Evolutionary conservation across 2,888 invertebrate species (phyloP).

Genomic region (Platynereis dumerilii): DNA sequence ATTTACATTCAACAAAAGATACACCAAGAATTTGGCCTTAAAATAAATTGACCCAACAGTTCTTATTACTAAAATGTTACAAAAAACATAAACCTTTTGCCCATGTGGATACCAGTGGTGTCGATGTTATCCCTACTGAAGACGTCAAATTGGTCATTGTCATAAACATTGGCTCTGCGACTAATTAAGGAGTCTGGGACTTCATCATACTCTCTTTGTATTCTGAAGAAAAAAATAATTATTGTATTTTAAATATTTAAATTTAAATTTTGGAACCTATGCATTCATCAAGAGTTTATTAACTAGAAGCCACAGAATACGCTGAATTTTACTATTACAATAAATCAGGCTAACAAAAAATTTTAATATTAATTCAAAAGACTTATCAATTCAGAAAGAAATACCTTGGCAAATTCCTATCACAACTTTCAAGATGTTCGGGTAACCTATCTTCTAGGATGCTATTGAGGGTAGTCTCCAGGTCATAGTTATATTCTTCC

Average conservation of each 20-base stretch:
- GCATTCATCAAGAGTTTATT: too few relatives aligned
- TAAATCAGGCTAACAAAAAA: too few relatives aligned
- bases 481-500: constrained; percentile 77
- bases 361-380: too few relatives aligned
- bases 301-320: too few relatives aligned
- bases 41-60: too few relatives aligned
- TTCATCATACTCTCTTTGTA: neutral
- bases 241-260: too few relatives aligned
- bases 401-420: constrained; percentile 48
- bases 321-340: too few relatives aligned
- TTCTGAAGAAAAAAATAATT: neutral
- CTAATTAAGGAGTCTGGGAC: constrained; percentile 15
- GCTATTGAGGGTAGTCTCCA: constrained; percentile 81
- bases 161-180: constrained; percentile 73
- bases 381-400: too few relatives aligned
- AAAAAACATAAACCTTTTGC: constrained; percentile 65
- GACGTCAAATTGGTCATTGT: constrained; percentile 79
- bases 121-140: constrained; percentile 72
- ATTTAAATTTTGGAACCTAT: too few relatives aligned
- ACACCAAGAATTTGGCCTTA: too few relatives aligned
- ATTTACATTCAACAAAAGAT: too few relatives aligned
- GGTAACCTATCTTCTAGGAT: constrained; percentile 79
- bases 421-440: constrained; percentile 56
- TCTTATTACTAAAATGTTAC: too few relatives aligned
- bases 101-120: constrained; percentile 64